These are phyloP conservation scores for Acrobasis repandana DNA, from an alignment of 2,888 invertebrate genomes.

Conservation along the genomic window DNA sequence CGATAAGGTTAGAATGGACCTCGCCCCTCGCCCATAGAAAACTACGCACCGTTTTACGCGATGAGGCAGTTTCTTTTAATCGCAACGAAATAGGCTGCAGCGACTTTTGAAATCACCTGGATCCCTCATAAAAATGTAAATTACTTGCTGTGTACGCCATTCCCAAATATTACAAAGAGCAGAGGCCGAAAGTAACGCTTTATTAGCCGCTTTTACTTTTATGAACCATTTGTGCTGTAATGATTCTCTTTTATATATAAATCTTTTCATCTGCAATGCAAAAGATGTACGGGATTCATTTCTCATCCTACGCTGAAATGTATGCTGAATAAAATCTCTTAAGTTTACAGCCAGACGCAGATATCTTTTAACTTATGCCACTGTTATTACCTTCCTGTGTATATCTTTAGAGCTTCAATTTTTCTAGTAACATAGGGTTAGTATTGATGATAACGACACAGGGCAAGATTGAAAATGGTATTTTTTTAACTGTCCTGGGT, in stretches of 20 bases:
- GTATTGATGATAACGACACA: too few relatives aligned
- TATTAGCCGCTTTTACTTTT: constrained; percentile 49
- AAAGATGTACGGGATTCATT: constrained; percentile 19
- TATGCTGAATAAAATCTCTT: background rate
- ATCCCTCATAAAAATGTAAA: constrained; percentile 55
- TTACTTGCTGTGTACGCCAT: constrained; percentile 43
- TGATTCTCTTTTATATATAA: constrained; percentile 38
- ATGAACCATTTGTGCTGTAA: constrained; percentile 44
- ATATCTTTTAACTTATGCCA: too few relatives aligned
- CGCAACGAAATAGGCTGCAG: constrained; percentile 27
- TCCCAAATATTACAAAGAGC: constrained; percentile 42
- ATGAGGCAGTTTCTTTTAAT: constrained; percentile 29
- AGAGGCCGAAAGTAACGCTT: constrained; percentile 39
- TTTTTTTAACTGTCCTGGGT: too few relatives aligned
- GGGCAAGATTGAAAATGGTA: too few relatives aligned
- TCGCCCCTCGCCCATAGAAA: background rate
- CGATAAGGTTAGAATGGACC: background rate
- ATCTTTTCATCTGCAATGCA: constrained; percentile 32
- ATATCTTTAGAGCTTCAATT: too few relatives aligned
- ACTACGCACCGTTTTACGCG: constrained; percentile 1
- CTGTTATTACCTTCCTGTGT: too few relatives aligned
- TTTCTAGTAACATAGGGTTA: too few relatives aligned
- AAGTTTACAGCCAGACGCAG: too few relatives aligned
- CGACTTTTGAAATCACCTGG: constrained; percentile 45
- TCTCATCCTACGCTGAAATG: constrained; percentile 12